Conservation (phyloP, 2,888 invertebrate species). For the Cantharis rustica region DNA sequence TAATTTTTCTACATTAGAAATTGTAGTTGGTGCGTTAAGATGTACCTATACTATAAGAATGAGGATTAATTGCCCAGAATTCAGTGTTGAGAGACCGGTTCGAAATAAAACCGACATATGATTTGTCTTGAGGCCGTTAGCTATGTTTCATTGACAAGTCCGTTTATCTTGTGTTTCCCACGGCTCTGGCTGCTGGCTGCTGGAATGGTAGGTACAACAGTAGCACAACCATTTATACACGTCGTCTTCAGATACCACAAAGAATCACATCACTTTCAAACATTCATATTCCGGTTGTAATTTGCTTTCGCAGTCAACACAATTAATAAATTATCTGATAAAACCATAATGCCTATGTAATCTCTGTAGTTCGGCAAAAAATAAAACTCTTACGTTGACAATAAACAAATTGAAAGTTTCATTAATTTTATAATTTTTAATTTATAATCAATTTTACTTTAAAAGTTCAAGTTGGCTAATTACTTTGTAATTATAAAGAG, state of each 20-base stretch:
- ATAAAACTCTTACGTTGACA: not conserved
- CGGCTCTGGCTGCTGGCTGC: conserved; percentile 29
- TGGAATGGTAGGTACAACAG: conserved; percentile 39
- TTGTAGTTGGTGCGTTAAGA: conserved; percentile 13
- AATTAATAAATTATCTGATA: not conserved
- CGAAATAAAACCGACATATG: conserved; percentile 32
- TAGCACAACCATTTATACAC: conserved; percentile 41
- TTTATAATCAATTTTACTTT: not conserved
- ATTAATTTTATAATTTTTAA: not conserved
- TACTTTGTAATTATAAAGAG: not conserved
- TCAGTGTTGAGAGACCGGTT: conserved; percentile 35
- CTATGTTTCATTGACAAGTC: conserved; percentile 42
- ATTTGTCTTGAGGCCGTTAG: conserved; percentile 36
- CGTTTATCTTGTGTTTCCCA: conserved; percentile 45
- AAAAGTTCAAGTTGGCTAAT: not conserved
- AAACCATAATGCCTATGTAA: not conserved
- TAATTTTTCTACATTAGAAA: not conserved
- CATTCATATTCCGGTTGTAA: conserved; percentile 19
- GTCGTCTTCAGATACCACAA: conserved; percentile 39
- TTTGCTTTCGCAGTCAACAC: not conserved
- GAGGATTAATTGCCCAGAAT: conserved; percentile 25
- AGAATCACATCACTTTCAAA: conserved; percentile 37
- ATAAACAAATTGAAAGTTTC: not conserved
- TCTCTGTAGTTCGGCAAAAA: not conserved
- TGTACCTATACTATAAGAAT: conserved; percentile 9